Evolutionary conservation across 2,888 invertebrate species (phyloP).

Genomic region (Drosophila mettleri): DNA sequence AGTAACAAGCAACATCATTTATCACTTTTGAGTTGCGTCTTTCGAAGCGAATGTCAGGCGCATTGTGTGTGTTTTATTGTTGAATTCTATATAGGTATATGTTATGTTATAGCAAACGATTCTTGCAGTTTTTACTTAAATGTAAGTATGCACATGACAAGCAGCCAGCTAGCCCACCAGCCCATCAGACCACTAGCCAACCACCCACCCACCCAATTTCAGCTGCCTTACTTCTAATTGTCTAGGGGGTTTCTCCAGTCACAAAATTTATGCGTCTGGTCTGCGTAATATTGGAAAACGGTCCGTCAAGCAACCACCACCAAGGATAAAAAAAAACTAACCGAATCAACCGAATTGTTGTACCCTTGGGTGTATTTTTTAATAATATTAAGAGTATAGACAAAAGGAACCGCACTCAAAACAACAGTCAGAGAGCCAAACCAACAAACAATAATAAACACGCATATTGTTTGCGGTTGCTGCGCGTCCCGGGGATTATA

Average conservation of each 20-base stretch:
- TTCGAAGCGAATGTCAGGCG: slow-evolving; percentile 45
- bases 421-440: slow-evolving; percentile 31
- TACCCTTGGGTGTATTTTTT: slow-evolving; percentile 79
- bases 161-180: not conserved
- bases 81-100: slow-evolving; percentile 51
- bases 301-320: slow-evolving; percentile 47
- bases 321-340: slow-evolving; percentile 40
- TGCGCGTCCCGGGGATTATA: slow-evolving; percentile 63
- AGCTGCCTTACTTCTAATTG: slow-evolving; percentile 64
- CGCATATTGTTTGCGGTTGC: slow-evolving; percentile 74
- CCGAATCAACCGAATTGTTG: slow-evolving; percentile 71
- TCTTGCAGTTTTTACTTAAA: slow-evolving; percentile 46
- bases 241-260: slow-evolving; percentile 55
- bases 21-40: slow-evolving; percentile 65
- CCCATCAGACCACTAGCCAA: slow-evolving; percentile 3
- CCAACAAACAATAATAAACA: slow-evolving; percentile 67
- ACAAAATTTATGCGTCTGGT: slow-evolving; percentile 56
- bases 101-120: slow-evolving; percentile 54
- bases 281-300: slow-evolving; percentile 34
- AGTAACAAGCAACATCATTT: slow-evolving; percentile 72
- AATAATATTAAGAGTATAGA: slow-evolving; percentile 78
- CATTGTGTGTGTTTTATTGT: slow-evolving; percentile 66
- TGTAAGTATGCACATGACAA: slow-evolving; percentile 48
- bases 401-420: slow-evolving; percentile 58
- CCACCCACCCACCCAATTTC: slow-evolving; percentile 17